Conservation (phyloP, 2,113 vertebrate genomes). For the Xerus inauris region DNA sequence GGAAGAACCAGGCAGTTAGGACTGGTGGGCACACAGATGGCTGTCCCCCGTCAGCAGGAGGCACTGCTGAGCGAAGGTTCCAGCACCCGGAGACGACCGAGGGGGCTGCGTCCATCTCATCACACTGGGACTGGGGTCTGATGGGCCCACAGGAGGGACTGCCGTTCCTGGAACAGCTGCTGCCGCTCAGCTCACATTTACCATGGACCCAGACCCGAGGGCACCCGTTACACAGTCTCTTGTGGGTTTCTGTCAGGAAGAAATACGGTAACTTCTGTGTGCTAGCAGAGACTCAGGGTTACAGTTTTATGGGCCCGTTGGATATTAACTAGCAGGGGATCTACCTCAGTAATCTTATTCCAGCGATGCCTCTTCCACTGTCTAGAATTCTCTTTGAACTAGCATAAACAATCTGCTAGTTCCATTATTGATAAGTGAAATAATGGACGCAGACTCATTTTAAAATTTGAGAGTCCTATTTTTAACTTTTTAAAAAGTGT, state of each 20-base stretch:
- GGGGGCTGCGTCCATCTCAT: too few species aligned
- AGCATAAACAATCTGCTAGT: not conserved
- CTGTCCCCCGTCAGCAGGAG: conserved; percentile 50
- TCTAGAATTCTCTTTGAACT: not conserved
- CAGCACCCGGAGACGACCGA: not conserved
- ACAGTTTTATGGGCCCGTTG: not conserved
- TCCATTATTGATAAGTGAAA: not conserved
- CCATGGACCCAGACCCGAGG: not conserved
- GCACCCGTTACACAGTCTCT: not conserved
- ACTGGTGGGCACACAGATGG: too few species aligned
- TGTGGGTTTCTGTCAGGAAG: not conserved
- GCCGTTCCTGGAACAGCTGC: not conserved
- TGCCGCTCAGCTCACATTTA: not conserved
- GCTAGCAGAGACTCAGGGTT: not conserved
- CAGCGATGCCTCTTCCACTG: not conserved
- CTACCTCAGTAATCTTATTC: not conserved
- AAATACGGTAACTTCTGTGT: conserved; percentile 17
- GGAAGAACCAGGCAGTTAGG: too few species aligned
- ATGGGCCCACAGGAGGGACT: not conserved
- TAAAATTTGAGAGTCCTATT: not conserved
- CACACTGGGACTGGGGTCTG: too few species aligned
- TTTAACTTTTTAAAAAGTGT: conserved; percentile 2
- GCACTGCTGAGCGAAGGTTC: not conserved
- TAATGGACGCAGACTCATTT: not conserved
- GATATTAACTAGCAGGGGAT: not conserved